Conservation (phyloP, 2,113 vertebrate species). For the Mobula birostris region DNA sequence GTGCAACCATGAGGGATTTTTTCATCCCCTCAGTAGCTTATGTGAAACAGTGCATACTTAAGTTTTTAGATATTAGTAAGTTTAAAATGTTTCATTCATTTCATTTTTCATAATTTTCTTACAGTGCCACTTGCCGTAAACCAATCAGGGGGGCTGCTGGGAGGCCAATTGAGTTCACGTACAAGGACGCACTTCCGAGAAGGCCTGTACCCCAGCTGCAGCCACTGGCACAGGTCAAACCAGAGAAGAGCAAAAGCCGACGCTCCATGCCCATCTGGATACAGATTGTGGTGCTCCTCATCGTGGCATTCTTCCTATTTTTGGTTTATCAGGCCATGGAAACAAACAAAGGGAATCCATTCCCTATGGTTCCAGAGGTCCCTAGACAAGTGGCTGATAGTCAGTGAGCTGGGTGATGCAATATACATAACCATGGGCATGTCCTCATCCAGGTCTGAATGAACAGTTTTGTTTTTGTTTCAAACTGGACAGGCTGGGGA, state of each 20-base stretch:
- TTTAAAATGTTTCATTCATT: not conserved
- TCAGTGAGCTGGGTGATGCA: not conserved
- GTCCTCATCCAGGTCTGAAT: not conserved
- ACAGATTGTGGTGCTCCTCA: slow-evolving; percentile 72
- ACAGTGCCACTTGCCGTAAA: slow-evolving; percentile 80
- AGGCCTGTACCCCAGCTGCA: slow-evolving; percentile 52
- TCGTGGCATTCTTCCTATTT: slow-evolving; percentile 68
- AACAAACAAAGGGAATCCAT: slow-evolving; percentile 74
- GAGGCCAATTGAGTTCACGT: slow-evolving; percentile 62
- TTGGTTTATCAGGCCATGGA: slow-evolving; percentile 92
- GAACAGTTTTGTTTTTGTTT: not conserved
- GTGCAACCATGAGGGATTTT: too few species aligned
- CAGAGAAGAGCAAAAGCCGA: slow-evolving; percentile 59
- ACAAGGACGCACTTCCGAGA: slow-evolving; percentile 56
- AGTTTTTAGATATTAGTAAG: not conserved
- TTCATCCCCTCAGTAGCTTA: too few species aligned
- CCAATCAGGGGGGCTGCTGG: slow-evolving; percentile 87
- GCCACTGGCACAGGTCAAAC: slow-evolving; percentile 53
- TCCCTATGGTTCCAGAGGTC: slow-evolving; percentile 44
- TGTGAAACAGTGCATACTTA: not conserved
- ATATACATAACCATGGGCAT: not conserved
- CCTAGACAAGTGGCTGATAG: not conserved
- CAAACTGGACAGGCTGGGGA: not conserved
- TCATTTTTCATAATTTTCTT: slow-evolving; percentile 38
- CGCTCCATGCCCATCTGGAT: slow-evolving; percentile 71